phyloP scores from a whole-genome alignment of 2,888 invertebrate genomes.

The Hybos culiciformis region DNA sequence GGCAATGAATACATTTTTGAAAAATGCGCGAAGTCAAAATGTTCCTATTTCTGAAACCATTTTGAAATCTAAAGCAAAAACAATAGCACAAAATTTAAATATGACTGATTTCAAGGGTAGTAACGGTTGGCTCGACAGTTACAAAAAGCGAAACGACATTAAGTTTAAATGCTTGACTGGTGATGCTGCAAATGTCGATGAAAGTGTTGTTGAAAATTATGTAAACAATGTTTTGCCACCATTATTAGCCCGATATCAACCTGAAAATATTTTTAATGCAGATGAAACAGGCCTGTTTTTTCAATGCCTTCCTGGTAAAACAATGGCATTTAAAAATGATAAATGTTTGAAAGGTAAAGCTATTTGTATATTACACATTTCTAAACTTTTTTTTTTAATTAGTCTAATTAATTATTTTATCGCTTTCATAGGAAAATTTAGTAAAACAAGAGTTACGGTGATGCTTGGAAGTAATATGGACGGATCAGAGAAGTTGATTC shows the following conservation, averaged over 20 bases:
- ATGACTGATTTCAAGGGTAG: conserved; percentile 12
- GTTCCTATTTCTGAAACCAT: not conserved
- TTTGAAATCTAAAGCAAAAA: not conserved
- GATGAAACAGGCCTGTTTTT: conserved; percentile 22
- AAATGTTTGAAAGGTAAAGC: conserved; percentile 21
- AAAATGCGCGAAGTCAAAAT: not conserved
- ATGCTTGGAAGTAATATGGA: conserved; percentile 23
- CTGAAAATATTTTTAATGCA: conserved; percentile 7
- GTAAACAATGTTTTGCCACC: conserved; percentile 16
- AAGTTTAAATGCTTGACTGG: not conserved
- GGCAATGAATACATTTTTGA: not conserved
- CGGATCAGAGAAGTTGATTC: conserved; percentile 23
- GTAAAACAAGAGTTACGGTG: conserved; percentile 22
- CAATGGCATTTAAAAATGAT: conserved; percentile 22
- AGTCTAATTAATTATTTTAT: too few relatives aligned
- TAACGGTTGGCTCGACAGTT: conserved; percentile 15
- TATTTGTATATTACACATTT: too few relatives aligned
- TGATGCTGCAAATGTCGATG: not conserved
- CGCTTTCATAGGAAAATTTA: too few relatives aligned
- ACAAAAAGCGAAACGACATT: conserved; percentile 10
- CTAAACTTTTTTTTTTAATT: too few relatives aligned
- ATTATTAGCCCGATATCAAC: conserved; percentile 19
- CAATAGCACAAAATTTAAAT: not conserved
- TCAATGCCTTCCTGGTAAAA: conserved; percentile 20
- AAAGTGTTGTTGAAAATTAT: conserved; percentile 9